Percentiles rank a stretch among this genome's conserved stretches.
Evolutionary conservation across 2,113 vertebrate species (phyloP).

Genomic region (Otolemur garnettii): DNA sequence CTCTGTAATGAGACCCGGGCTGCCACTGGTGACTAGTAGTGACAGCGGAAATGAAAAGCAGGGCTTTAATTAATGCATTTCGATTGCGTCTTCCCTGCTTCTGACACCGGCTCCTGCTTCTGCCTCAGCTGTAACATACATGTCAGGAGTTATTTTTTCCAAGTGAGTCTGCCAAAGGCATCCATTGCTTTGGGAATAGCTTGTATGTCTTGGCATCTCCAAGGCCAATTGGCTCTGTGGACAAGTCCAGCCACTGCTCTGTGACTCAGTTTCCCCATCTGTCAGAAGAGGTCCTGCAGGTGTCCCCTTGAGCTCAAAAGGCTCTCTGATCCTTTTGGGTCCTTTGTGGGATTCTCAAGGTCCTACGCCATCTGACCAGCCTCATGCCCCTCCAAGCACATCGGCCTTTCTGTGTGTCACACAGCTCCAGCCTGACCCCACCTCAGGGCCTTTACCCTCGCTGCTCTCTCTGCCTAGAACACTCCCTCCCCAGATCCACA

Average conservation of each 20-base stretch:
- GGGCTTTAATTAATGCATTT: conserved; percentile 47
- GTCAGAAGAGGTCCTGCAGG: neutral
- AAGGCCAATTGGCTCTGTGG: neutral
- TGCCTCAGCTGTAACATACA: neutral
- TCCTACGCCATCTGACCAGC: accelerated
- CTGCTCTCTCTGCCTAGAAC: neutral
- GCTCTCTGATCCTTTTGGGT: too few relatives aligned
- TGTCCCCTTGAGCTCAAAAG: neutral
- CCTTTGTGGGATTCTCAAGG: too few relatives aligned
- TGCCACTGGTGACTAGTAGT: conserved; percentile 21
- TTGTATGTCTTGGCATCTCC: neutral
- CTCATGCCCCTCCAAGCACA: neutral
- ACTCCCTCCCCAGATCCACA: too few relatives aligned
- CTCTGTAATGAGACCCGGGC: conserved; percentile 47
- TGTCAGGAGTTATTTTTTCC: neutral
- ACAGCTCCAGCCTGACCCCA: neutral
- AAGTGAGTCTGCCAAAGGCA: neutral
- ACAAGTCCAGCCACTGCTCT: neutral
- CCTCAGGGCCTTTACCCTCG: neutral
- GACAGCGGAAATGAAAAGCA: conserved; percentile 23
- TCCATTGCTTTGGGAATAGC: accelerated
- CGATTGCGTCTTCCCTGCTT: neutral
- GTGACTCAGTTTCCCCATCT: conserved; percentile 8
- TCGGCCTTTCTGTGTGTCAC: neutral
- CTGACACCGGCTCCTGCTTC: neutral